These are phyloP conservation scores for Sebastolobus alascanus DNA, from an alignment of 2,797 vertebrate genomes.

Conservation along the genomic window DNA sequence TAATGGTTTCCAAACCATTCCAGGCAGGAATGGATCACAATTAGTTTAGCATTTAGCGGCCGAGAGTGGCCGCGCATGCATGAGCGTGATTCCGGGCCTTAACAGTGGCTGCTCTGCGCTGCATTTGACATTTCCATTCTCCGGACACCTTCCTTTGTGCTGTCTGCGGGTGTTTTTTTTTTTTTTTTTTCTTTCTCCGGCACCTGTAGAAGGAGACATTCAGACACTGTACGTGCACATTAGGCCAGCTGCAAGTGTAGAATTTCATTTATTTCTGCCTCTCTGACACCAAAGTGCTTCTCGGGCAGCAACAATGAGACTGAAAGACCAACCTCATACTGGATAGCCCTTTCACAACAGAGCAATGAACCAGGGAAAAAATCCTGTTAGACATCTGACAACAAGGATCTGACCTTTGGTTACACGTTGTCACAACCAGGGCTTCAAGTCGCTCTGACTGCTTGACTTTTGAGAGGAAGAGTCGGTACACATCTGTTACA, in stretches of 20 bases:
- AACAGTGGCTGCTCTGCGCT: slow-evolving; percentile 28
- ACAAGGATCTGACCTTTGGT: neutral
- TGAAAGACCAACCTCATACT: neutral
- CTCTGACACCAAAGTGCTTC: neutral
- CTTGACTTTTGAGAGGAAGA: slow-evolving; percentile 3
- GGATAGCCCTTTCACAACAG: neutral
- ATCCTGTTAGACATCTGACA: slow-evolving; percentile 18
- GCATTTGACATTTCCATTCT: slow-evolving; percentile 72
- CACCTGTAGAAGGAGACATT: slow-evolving; percentile 44
- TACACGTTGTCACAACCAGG: neutral
- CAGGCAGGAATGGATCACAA: slow-evolving; percentile 75
- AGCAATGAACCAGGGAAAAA: neutral
- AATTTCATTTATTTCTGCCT: slow-evolving; percentile 34
- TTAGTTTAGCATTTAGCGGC: slow-evolving; percentile 75
- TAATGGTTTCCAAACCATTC: slow-evolving; percentile 78
- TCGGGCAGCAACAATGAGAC: neutral
- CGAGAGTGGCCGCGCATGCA: slow-evolving; percentile 69
- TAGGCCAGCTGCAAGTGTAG: slow-evolving; percentile 21
- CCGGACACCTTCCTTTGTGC: slow-evolving; percentile 53
- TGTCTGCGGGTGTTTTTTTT: slow-evolving; percentile 29
- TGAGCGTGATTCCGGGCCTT: slow-evolving; percentile 52
- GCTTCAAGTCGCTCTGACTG: neutral
- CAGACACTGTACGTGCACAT: slow-evolving; percentile 35
- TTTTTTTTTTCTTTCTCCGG: neutral
- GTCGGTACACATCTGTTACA: neutral